Base-by-base conservation (phyloP, 2,888 invertebrate genomes). In the Chrysotoxum bicinctum region DNA sequence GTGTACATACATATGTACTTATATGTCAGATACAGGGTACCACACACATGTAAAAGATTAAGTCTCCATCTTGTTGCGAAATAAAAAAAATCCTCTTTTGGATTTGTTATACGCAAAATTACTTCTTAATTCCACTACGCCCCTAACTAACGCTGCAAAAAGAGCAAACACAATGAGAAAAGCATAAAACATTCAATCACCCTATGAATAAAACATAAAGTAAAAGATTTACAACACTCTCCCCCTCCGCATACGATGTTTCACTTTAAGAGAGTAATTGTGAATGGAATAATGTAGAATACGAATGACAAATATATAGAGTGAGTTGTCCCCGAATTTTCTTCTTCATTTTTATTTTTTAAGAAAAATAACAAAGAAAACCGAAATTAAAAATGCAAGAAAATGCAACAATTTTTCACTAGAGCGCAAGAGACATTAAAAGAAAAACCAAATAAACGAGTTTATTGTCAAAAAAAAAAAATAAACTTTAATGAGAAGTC, bases 151-250 rank as follows among this genome's bases (percentile, higher is more conserved):
- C 64, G 21, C 16, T 62, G 37, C 45, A 32, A 60, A 74, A 52
- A 74, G 50, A 62, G 40, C 23, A 62, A 26, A 76, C 72, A 80
- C 79, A 80, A 48, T 58, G 80, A 68, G 64, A 64, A 69, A 26
- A 70, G 12, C 62, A 74, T 85, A 69, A 85, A 85, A 77, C 73
- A 85, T 85, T 85, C 85, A 85, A 85, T 85, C 60, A 69, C 32
- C 66, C 68, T 30, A 85, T 85, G 81, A 85, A 85, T 85, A 81
- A 85, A 77, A 85, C 72, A 85, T 85, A 60, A 72, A 76, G 54
- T 50, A 35, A 77, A 73, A 77, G 85, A 81, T 85, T 80, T 70
- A 77, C 76, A 73, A 43, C 69, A 52, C 62, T 72, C 35, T 52
- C 48, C 4, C n/a, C 3, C 26, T 3, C 19, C 54, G 12, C 8